Percentiles rank a stretch among this genome's conserved stretches.
Evolutionary conservation across 2,888 invertebrate species (phyloP).

Genomic region (Drosophila neutralis): DNA sequence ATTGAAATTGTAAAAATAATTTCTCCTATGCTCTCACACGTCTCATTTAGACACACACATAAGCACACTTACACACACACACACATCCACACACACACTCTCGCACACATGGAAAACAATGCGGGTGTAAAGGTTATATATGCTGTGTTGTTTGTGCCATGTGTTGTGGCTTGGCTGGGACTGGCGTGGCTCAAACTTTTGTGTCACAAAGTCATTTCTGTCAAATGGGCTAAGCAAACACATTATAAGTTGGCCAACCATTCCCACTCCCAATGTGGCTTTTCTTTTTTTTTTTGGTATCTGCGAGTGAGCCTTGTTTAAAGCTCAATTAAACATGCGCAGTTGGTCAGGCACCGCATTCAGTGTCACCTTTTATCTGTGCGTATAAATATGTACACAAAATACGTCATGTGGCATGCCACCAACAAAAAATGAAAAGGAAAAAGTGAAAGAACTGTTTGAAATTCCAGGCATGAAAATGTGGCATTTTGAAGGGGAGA

Average conservation of each 20-base stretch:
- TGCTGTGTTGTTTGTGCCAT: slow-evolving; percentile 42
- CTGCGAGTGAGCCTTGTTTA: slow-evolving; percentile 29
- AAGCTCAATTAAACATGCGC: slow-evolving; percentile 32
- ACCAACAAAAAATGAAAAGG: neutral
- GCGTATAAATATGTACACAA: slow-evolving; percentile 3
- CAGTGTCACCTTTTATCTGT: slow-evolving; percentile 17
- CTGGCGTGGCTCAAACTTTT: slow-evolving; percentile 41
- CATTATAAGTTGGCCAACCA: slow-evolving; percentile 30
- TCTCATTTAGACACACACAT: slow-evolving; percentile 19
- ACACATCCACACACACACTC: neutral
- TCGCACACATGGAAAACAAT: slow-evolving; percentile 21
- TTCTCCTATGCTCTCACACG: slow-evolving; percentile 40
- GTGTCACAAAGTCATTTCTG: slow-evolving; percentile 57
- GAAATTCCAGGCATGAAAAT: neutral
- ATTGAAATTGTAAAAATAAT: slow-evolving; percentile 77
- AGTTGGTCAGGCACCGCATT: slow-evolving; percentile 19
- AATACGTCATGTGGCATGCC: slow-evolving; percentile 19
- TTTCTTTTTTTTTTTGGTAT: neutral
- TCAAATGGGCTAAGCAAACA: slow-evolving; percentile 63
- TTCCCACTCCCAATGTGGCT: neutral
- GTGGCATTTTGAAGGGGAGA: neutral
- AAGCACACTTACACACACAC: slow-evolving; percentile 3
- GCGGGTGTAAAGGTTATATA: slow-evolving; percentile 58
- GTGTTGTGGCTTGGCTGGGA: slow-evolving; percentile 25
- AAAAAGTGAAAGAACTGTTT: neutral